A percentile compares a stretch with the other conserved stretches of the same genome.
These are phyloP conservation scores for Mesoclemmys tuberculata DNA, from an alignment of 2,113 vertebrate genomes.

Conservation along the genomic window DNA sequence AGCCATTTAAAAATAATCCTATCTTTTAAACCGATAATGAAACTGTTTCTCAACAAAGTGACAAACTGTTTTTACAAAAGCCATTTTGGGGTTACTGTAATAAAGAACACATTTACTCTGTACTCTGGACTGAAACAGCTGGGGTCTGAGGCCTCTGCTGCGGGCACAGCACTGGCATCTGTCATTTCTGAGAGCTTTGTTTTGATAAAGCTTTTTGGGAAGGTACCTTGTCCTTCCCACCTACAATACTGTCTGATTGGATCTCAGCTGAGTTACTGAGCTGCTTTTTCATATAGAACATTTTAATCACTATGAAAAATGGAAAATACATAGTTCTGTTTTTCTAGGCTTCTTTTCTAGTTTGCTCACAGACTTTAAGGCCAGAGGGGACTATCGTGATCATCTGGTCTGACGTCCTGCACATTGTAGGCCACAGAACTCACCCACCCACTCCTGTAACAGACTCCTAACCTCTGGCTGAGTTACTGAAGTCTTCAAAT, in stretches of 20 bases:
- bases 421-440: background rate
- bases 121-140: background rate
- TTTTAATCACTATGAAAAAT: background rate
- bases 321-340: background rate
- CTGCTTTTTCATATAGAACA: background rate
- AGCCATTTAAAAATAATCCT: slow-evolving; percentile 13
- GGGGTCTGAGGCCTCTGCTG: background rate
- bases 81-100: background rate
- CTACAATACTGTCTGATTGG: background rate
- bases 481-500: no score
- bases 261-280: background rate
- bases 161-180: background rate
- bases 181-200: background rate
- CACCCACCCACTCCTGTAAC: background rate
- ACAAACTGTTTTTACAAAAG: background rate
- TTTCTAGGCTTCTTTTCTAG: background rate
- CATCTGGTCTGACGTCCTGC: background rate
- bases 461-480: background rate
- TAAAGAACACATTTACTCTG: background rate
- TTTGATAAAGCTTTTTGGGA: background rate
- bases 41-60: background rate
- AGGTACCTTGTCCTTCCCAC: background rate
- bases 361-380: background rate
- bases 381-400: background rate
- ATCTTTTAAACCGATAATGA: slow-evolving; percentile 8